phyloP scores from a whole-genome alignment of 1,140 invertebrate genomes.

The Conopomorpha cramerella region DNA sequence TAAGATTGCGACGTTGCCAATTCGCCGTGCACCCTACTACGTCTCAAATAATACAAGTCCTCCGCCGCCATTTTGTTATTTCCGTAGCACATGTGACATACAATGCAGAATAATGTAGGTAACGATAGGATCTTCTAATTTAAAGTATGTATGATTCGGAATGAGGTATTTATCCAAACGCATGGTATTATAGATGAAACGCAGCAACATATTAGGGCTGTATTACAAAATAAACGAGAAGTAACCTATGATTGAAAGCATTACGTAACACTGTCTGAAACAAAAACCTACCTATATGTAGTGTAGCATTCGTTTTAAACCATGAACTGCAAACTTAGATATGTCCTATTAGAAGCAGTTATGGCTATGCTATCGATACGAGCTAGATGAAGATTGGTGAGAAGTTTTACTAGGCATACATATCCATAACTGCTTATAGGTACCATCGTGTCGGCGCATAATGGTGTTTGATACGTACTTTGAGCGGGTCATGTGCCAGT shows the following conservation, averaged over 20 bases:
- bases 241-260: slow-evolving; percentile 5
- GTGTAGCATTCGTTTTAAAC: slow-evolving; percentile 7
- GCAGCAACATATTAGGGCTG: too few species aligned
- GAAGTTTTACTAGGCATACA: slow-evolving; percentile 12
- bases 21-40: slow-evolving; percentile 32
- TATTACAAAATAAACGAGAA: slow-evolving; percentile 1
- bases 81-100: neutral
- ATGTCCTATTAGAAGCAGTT: slow-evolving; percentile 16
- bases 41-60: slow-evolving; percentile 40
- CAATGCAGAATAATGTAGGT: neutral
- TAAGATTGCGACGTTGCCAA: slow-evolving; percentile 45
- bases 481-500: slow-evolving; percentile 30
- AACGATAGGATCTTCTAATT: neutral
- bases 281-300: slow-evolving; percentile 5
- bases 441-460: slow-evolving; percentile 40
- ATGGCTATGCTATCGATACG: slow-evolving; percentile 20
- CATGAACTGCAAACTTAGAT: slow-evolving; percentile 5
- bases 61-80: slow-evolving; percentile 41
- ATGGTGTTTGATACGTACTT: slow-evolving; percentile 51
- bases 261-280: slow-evolving; percentile 15
- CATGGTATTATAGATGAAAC: neutral
- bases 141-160: neutral
- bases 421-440: slow-evolving; percentile 35
- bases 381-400: neutral
- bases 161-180: too few species aligned